Conservation (phyloP, 2,888 invertebrate genomes). For the Pterostichus niger region DNA sequence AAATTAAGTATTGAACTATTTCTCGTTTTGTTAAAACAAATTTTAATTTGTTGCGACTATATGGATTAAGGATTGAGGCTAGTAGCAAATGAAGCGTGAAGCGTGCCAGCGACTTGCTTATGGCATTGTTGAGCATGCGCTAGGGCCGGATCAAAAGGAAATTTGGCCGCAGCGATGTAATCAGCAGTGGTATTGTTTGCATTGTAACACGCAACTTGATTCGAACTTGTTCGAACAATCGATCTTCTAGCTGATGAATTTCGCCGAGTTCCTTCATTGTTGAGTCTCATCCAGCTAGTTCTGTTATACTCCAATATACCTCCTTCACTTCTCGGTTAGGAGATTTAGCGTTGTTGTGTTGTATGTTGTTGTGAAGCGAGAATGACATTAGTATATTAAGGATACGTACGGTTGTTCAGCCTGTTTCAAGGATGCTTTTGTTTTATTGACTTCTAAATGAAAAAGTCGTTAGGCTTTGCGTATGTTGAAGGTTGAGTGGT, state of each 20-base stretch:
- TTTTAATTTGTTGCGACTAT: no score
- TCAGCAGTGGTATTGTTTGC: conserved; percentile 39
- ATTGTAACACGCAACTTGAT: conserved; percentile 50
- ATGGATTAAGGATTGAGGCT: no score
- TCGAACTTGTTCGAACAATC: conserved; percentile 52
- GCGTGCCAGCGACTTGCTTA: background rate
- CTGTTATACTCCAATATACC: conserved; percentile 26
- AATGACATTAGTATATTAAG: conserved; percentile 46
- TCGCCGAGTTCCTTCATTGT: conserved; percentile 28
- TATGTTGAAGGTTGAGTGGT: background rate
- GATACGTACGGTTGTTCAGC: background rate
- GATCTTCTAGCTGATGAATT: conserved; percentile 50
- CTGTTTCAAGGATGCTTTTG: conserved; percentile 38
- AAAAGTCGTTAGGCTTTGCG: conserved; percentile 36
- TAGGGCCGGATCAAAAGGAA: conserved; percentile 25
- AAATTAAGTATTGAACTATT: no score
- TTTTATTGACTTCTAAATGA: conserved; percentile 52
- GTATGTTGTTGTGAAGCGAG: conserved; percentile 1
- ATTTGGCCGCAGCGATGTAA: conserved; percentile 45
- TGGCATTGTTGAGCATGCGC: background rate
- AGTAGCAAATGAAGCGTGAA: background rate
- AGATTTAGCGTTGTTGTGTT: background rate
- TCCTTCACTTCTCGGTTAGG: background rate
- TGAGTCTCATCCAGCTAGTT: conserved; percentile 44
- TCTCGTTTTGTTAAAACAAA: no score